Evolutionary conservation across 2,797 vertebrate species (phyloP).

Genomic region (Micrastur ruficollis): DNA sequence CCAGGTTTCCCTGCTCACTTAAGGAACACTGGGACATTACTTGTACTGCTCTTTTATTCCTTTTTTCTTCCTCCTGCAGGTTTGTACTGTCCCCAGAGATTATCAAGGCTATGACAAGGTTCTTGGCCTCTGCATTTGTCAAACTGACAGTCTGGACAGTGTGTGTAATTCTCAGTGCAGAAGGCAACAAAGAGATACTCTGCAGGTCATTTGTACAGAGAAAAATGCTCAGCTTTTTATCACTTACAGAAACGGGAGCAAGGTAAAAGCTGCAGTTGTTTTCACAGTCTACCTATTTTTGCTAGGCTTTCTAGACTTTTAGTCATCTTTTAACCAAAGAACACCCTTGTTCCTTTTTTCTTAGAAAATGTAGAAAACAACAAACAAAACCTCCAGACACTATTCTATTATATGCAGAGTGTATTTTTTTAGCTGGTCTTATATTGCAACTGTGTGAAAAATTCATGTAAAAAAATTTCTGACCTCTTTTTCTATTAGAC

Average conservation of each 20-base stretch:
- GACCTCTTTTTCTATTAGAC: background rate
- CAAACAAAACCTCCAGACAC: background rate
- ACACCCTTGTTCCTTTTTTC: background rate
- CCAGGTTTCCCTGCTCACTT: background rate
- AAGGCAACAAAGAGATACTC: background rate
- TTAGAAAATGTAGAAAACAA: background rate
- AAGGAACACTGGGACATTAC: too few relatives aligned
- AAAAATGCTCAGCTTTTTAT: slow-evolving; percentile 21
- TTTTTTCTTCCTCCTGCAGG: slow-evolving; percentile 67
- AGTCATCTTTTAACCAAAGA: background rate
- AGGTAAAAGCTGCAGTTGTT: slow-evolving; percentile 40
- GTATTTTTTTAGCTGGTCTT: background rate
- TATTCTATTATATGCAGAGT: background rate
- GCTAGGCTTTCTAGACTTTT: background rate
- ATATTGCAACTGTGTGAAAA: background rate
- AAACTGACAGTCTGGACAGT: slow-evolving; percentile 55
- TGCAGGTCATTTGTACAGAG: slow-evolving; percentile 71
- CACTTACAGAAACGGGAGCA: slow-evolving; percentile 37
- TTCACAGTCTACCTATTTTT: background rate
- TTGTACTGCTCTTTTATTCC: background rate
- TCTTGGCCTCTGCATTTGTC: slow-evolving; percentile 87
- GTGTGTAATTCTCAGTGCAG: slow-evolving; percentile 76
- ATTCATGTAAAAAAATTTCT: background rate
- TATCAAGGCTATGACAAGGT: slow-evolving; percentile 80
- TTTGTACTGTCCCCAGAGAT: slow-evolving; percentile 78